Conservation (phyloP, 2,797 vertebrate genomes). For the Argyrosomus regius region DNA sequence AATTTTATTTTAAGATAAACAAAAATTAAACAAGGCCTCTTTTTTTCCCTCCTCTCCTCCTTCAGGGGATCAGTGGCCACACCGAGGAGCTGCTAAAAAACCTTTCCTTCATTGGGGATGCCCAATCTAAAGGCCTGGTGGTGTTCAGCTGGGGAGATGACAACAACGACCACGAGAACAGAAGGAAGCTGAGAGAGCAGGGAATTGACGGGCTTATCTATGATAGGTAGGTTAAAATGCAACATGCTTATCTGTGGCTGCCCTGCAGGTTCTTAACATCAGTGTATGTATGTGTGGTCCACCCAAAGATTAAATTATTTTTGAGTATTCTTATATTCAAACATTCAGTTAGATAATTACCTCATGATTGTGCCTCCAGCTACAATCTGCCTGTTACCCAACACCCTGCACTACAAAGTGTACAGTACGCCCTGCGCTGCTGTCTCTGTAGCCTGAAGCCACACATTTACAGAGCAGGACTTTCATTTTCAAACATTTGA, state of each 20-base stretch:
- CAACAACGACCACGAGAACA: constrained; percentile 93
- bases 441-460: not conserved
- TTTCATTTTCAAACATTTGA: not conserved
- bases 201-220: constrained; percentile 96
- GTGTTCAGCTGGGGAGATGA: constrained; percentile 98
- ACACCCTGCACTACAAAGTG: not conserved
- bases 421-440: not conserved
- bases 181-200: constrained; percentile 89
- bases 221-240: constrained; percentile 87
- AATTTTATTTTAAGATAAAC: not conserved
- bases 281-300: not conserved
- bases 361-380: not conserved
- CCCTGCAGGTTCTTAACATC: not conserved
- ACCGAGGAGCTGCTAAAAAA: constrained; percentile 93
- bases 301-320: not conserved
- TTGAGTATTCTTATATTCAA: not conserved
- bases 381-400: not conserved
- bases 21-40: not conserved
- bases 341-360: not conserved
- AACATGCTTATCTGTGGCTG: not conserved
- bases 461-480: fast-evolving
- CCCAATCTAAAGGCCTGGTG: constrained; percentile 93
- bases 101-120: constrained; percentile 87
- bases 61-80: constrained; percentile 94
- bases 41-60: constrained; percentile 33